phyloP scores from a whole-genome alignment of 1,140 invertebrate genomes.

The Calephelis virginiensis region DNA sequence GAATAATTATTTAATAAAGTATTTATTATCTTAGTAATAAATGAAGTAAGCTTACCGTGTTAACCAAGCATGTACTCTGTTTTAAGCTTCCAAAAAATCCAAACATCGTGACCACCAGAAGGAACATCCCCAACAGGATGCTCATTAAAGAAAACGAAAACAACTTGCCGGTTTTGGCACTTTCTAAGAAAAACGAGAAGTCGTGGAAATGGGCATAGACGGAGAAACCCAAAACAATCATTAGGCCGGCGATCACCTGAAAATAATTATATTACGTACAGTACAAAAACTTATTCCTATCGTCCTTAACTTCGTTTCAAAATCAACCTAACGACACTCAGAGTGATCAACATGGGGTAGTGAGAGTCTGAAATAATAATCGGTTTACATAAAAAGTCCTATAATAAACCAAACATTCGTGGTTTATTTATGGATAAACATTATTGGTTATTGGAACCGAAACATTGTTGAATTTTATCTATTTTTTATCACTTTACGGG shows the following conservation, averaged over 20 bases:
- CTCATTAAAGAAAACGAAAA: slow-evolving; percentile 85
- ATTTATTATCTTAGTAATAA: neutral
- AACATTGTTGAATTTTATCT: too few species aligned
- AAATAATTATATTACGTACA: slow-evolving; percentile 19
- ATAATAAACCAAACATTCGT: too few species aligned
- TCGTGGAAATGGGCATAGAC: slow-evolving; percentile 85
- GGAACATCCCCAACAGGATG: slow-evolving; percentile 86
- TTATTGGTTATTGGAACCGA: too few species aligned
- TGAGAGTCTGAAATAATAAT: too few species aligned
- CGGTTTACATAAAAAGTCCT: too few species aligned
- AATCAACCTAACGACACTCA: neutral
- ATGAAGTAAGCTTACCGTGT: slow-evolving; percentile 80
- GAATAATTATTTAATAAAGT: neutral
- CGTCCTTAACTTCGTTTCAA: too few species aligned
- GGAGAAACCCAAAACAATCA: slow-evolving; percentile 86
- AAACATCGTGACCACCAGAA: slow-evolving; percentile 87
- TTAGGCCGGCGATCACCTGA: slow-evolving; percentile 85
- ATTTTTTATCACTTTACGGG: too few species aligned
- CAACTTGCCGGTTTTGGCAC: slow-evolving; percentile 73
- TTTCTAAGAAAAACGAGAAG: slow-evolving; percentile 84
- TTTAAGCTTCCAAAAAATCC: slow-evolving; percentile 90
- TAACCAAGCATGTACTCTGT: slow-evolving; percentile 91
- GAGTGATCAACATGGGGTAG: too few species aligned
- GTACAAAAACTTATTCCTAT: too few species aligned
- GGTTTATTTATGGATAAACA: too few species aligned